phyloP scores from a whole-genome alignment of 2,113 vertebrate genomes.

The Theristicus caerulescens region DNA sequence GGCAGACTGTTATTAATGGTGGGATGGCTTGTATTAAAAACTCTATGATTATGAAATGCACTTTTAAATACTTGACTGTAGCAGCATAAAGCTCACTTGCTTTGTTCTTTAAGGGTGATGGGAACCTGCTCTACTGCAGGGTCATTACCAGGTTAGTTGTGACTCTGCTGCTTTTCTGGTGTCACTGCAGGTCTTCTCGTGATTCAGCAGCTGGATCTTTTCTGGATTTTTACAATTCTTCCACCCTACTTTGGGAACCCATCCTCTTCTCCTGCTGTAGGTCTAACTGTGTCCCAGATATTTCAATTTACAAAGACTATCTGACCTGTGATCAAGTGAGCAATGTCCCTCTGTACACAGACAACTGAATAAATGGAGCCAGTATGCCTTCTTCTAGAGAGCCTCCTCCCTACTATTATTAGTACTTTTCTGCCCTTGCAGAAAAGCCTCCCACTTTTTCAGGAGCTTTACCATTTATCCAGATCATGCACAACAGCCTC shows the following conservation, averaged over 20 bases:
- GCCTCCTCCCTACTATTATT: neutral
- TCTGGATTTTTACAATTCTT: neutral
- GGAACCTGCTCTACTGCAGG: neutral
- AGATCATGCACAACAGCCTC: neutral
- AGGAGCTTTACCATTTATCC: neutral
- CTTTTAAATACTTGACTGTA: neutral
- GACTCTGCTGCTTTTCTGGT: neutral
- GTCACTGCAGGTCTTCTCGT: neutral
- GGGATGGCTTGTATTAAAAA: neutral
- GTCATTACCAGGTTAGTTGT: neutral
- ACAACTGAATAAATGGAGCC: neutral
- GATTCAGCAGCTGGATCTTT: neutral
- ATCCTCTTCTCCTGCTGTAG: neutral
- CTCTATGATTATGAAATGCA: neutral
- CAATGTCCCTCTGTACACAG: neutral
- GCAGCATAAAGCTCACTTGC: neutral
- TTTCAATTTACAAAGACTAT: neutral
- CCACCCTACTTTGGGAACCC: accelerated
- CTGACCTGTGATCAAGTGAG: neutral
- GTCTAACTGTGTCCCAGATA: neutral
- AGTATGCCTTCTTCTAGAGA: neutral
- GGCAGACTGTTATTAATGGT: neutral
- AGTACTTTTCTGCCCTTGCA: neutral
- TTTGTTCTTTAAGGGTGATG: neutral
- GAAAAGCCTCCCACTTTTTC: neutral